A percentile compares a stretch with the other conserved stretches of the same genome.
Evolutionary conservation across 2,113 vertebrate species (phyloP).

Genomic region (Morone saxatilis): DNA sequence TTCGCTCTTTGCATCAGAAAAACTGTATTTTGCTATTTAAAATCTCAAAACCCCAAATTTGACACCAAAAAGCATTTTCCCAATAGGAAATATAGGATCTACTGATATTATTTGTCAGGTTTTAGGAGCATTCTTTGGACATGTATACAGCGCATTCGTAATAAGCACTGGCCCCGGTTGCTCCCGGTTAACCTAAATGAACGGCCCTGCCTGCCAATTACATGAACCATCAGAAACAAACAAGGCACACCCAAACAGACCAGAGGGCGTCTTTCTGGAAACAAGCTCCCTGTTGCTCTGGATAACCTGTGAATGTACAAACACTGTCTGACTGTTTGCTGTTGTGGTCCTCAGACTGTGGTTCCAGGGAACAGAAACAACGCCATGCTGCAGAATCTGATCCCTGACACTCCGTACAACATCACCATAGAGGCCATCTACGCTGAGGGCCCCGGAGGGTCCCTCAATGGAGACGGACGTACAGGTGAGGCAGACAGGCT

Average conservation of each 20-base stretch:
- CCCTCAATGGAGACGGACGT: conserved; percentile 90
- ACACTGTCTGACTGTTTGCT: conserved; percentile 1
- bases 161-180: no score
- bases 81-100: no score
- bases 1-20: no score
- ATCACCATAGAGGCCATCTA: conserved; percentile 94
- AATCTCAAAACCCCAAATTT: no score
- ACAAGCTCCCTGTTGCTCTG: neutral
- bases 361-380: conserved; percentile 97
- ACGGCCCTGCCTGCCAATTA: neutral
- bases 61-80: no score
- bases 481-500: conserved; percentile 84
- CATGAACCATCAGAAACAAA: neutral
- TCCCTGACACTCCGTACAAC: conserved; percentile 93
- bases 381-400: conserved; percentile 89
- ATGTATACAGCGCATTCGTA: no score
- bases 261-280: neutral
- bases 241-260: neutral
- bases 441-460: conserved; percentile 91
- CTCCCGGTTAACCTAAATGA: neutral
- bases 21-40: no score
- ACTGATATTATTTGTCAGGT: no score
- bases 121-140: no score
- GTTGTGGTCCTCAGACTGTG: conserved; percentile 83
- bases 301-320: neutral